Percentiles rank a stretch among this genome's conserved stretches.
These are phyloP conservation scores for Trachemys scripta DNA, from an alignment of 2,113 vertebrate species.

Conservation along the genomic window DNA sequence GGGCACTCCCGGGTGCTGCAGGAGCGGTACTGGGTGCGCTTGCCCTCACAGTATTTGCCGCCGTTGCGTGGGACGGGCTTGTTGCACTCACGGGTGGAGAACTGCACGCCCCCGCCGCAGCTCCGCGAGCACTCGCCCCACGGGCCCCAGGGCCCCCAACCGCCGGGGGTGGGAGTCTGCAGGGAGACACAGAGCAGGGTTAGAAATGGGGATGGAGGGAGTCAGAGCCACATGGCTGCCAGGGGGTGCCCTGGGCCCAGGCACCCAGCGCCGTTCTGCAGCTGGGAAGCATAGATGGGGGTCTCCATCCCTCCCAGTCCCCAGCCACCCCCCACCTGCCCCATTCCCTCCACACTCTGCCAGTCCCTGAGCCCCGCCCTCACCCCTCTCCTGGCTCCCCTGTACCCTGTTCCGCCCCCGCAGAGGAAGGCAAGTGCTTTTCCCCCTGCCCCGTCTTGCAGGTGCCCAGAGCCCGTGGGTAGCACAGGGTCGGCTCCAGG, in stretches of 20 bases:
- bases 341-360: fast-evolving
- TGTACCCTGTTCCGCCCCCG: too few species aligned
- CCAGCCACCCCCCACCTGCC: fast-evolving
- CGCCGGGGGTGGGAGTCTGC: slow-evolving; percentile 73
- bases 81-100: slow-evolving; percentile 75
- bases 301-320: not conserved
- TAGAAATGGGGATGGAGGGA: not conserved
- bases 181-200: not conserved
- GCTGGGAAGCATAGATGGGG: fast-evolving
- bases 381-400: not conserved
- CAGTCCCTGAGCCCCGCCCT: not conserved
- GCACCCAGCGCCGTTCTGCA: not conserved
- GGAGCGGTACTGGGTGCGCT: slow-evolving; percentile 75
- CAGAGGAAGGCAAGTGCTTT: not conserved
- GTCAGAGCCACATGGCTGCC: not conserved
- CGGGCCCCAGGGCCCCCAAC: slow-evolving; percentile 78
- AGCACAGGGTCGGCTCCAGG: too few species aligned
- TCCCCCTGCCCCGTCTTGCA: too few species aligned
- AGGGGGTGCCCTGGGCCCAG: not conserved
- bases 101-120: slow-evolving; percentile 78
- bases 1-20: slow-evolving; percentile 75
- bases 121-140: slow-evolving; percentile 79
- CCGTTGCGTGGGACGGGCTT: slow-evolving; percentile 71
- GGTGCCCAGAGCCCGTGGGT: not conserved
- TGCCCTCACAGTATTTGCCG: slow-evolving; percentile 79